Conservation (phyloP, 2,888 invertebrate genomes). For the Ramazzottius varieornatus region DNA sequence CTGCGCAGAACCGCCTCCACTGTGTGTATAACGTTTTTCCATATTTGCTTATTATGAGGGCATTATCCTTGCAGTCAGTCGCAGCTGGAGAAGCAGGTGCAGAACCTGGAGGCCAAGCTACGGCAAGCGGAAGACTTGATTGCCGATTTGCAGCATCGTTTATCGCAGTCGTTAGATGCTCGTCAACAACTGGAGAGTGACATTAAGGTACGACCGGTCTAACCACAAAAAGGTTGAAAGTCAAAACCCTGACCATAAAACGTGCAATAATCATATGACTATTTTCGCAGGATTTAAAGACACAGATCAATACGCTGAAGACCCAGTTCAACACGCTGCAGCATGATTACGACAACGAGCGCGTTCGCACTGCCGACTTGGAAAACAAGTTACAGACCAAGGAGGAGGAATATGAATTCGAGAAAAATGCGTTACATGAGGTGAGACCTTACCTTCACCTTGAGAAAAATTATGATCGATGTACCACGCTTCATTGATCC, state of each 20-base stretch:
- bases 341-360: not conserved
- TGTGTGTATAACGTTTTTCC: no score
- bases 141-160: not conserved
- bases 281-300: not conserved
- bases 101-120: not conserved
- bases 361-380: not conserved
- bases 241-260: no score
- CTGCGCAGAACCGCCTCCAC: no score
- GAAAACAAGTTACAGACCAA: constrained; percentile 2
- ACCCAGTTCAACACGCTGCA: not conserved
- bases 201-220: not conserved
- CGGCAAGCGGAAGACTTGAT: not conserved
- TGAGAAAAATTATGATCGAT: no score
- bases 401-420: constrained; percentile 1
- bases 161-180: not conserved
- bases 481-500: no score
- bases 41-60: no score
- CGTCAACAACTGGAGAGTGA: constrained; percentile 1
- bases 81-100: not conserved
- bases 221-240: no score
- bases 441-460: not conserved
- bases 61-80: not conserved
- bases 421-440: not conserved
- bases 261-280: no score
- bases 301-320: not conserved